Evolutionary conservation across 2,113 vertebrate genomes (phyloP), one percentile per base, ranked within the genome.

Genomic region (Aix galericulata): DNA sequence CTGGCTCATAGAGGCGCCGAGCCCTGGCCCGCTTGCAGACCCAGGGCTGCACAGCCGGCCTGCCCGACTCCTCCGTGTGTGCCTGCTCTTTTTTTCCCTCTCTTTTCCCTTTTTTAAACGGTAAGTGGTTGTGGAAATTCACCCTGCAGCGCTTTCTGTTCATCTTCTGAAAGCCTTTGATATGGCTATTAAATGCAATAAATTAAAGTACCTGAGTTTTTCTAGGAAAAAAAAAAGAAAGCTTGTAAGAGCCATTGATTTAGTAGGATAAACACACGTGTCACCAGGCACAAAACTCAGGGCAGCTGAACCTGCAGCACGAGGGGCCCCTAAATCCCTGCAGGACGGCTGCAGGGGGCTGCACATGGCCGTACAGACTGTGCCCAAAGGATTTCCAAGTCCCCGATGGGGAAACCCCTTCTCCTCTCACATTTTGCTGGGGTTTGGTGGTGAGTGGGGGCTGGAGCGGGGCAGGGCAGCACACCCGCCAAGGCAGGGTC

Each of bases 131-230:
- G 85, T 38, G 74, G 93, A 88, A 94, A 93, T 94, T 48, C 82
- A 67, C 77, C 95, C 85, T 14, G 40, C 66, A 60, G 95, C 91
- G 15, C 58, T 84, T 90, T 73, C 84, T 68, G 69, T 73, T 94
- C 89, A 56, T 67, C 91, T 82, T 69, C 62, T 17, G 58, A 69
- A 86, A 94, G 91, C 69, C 87, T 93, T 94, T 96, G 95, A 91
- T 91, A 69, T 1, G 26, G 63, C 77, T 59, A 52, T 87, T 91
- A 95, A 95, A 93, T 44, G 63, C 60, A 85, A 94, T 85, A 88
- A 97, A 93, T 96, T 93, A 86, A 93, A 94, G 68, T 32, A 96
- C 91, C 91, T 86, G 79, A 81, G 87, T 81, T 95, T 86, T 95
- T 53, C 50, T 55, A 52, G 34, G 9, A 40, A 73, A 60, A 17